A percentile compares a stretch with the other conserved stretches of the same genome.
phyloP scores from a whole-genome alignment of 2,113 vertebrate species.

The Pseudopodoces humilis region DNA sequence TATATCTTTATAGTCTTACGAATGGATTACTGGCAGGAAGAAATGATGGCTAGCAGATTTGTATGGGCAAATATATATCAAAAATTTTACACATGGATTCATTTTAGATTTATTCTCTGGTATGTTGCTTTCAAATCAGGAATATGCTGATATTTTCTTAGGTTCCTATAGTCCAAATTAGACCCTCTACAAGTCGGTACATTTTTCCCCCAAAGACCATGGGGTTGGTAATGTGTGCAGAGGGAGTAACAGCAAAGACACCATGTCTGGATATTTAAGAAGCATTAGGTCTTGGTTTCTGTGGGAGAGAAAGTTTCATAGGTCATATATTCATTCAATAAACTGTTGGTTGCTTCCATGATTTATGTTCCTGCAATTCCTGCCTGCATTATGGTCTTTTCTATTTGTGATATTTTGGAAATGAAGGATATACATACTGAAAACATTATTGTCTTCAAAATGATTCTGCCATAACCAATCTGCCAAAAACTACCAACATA shows the following conservation, averaged over 20 bases:
- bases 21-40: not conserved
- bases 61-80: not conserved
- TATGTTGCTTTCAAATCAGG: not conserved
- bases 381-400: not conserved
- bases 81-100: not conserved
- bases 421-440: conserved; percentile 35
- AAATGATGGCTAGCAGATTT: not conserved
- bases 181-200: not conserved
- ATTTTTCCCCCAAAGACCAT: not conserved
- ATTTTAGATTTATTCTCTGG: conserved; percentile 4
- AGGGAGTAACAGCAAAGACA: conserved; percentile 5
- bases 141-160: not conserved
- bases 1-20: not conserved
- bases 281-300: not conserved
- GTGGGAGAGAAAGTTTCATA: not conserved
- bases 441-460: conserved; percentile 51
- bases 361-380: conserved; percentile 38
- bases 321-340: not conserved
- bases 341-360: not conserved
- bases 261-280: not conserved
- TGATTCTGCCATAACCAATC: conserved; percentile 36
- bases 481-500: conserved; percentile 45
- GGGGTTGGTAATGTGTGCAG: not conserved
- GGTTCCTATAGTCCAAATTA: not conserved
- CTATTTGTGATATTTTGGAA: conserved; percentile 25